A percentile compares a stretch with the other conserved stretches of the same genome.
These are phyloP conservation scores for Condylura cristata DNA, from an alignment of 2,113 vertebrate genomes.

Conservation along the genomic window DNA sequence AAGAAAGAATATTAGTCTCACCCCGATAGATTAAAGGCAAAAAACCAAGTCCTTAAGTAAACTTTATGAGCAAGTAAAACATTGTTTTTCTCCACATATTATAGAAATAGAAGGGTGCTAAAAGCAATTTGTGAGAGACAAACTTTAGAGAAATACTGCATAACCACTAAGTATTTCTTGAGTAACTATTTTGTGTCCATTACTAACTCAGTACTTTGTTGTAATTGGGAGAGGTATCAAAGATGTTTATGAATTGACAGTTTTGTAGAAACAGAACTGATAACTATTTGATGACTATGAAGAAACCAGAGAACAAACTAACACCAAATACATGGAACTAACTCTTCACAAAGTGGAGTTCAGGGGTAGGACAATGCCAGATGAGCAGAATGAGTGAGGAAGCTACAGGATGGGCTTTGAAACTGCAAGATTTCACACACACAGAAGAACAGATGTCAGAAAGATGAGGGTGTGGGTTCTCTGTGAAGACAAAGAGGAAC, in stretches of 20 bases:
- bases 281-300: neutral
- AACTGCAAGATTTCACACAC: neutral
- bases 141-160: neutral
- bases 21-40: neutral
- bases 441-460: neutral
- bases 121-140: neutral
- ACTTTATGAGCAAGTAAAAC: neutral
- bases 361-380: neutral
- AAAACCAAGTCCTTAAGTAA: neutral
- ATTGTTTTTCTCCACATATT: neutral
- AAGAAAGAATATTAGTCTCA: neutral
- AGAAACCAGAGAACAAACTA: neutral
- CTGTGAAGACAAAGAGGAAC: neutral
- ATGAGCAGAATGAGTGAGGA: neutral
- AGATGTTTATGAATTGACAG: neutral
- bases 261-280: constrained; percentile 27
- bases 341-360: neutral
- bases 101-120: neutral
- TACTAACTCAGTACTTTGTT: neutral
- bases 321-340: neutral
- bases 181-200: neutral
- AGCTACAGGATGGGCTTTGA: neutral
- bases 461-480: neutral
- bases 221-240: neutral
- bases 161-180: neutral